Evolutionary conservation across 2,888 invertebrate genomes (phyloP), one percentile per base, ranked within the genome.

Genomic region (Pinctada fucata): DNA sequence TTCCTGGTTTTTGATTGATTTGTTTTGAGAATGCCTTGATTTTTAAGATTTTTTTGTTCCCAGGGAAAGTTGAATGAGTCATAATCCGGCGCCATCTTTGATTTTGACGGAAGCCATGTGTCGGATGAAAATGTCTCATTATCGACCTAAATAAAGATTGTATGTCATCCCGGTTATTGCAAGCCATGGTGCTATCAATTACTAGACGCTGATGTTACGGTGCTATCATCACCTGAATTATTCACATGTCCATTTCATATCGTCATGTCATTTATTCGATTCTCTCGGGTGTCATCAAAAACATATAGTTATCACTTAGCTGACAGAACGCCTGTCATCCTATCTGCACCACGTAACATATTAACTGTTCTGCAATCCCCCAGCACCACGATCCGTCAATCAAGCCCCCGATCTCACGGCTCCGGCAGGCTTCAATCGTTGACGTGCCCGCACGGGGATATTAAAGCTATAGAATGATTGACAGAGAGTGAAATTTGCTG

Each of bases 191-290:
- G 16, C 16, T 31, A 71, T 71, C 71, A 71, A 71, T 71, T 71
- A 71, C 49, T 31, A n/a, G 51, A 16, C 16, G 45, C n/a, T 49
- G 45, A 51, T 10, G 51, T 71, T 52, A 52, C 49, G 45, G 52
- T 45, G 16, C 8, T 66, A 58, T 75, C 66, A 69, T 68, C 75
- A 75, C 75, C 64, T 49, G 64, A 50, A 68, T 75, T 58, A 75
- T 75, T 31, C 75, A 68, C 75, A 75, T 68, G 75, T 75, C 75
- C 64, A 64, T 75, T 75, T 75, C 69, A 75, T 75, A 68, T 75
- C 71, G 49, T 52, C 49, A 45, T 68, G 73, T 68, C 75, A 58
- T 75, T 75, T 68, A 75, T 69, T 68, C 66, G 52, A 68, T 51
- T 49, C 69, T 75, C 75, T 58, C 51, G 75, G 64, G 75, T 75